Conservation (phyloP, 1,140 invertebrate genomes). For the Lordiphosa mommai region DNA sequence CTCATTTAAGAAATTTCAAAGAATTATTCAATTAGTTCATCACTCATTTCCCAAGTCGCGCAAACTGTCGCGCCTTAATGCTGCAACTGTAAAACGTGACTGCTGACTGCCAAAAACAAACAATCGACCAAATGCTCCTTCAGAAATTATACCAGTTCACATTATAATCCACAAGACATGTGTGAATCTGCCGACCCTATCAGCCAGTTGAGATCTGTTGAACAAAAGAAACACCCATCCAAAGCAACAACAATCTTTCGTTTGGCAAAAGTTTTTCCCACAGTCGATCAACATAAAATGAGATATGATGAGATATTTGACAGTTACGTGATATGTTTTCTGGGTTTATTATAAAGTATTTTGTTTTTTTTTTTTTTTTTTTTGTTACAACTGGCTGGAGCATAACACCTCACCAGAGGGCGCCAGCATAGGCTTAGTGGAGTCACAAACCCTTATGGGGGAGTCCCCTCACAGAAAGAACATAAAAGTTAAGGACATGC, state of each 20-base stretch:
- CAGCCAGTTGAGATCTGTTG: slow-evolving; percentile 46
- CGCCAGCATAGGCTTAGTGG: slow-evolving; percentile 48
- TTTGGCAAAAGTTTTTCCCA: slow-evolving; percentile 46
- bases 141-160: slow-evolving; percentile 51
- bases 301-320: slow-evolving; percentile 75
- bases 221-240: slow-evolving; percentile 20
- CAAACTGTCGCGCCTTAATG: slow-evolving; percentile 22
- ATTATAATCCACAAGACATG: slow-evolving; percentile 73
- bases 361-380: not conserved
- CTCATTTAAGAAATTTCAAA: slow-evolving; percentile 27
- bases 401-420: slow-evolving; percentile 35
- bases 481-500: slow-evolving; percentile 41
- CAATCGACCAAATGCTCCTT: slow-evolving; percentile 27
- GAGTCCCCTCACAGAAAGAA: slow-evolving; percentile 18
- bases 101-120: slow-evolving; percentile 40
- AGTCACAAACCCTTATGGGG: slow-evolving; percentile 48
- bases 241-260: not conserved
- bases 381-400: slow-evolving; percentile 18
- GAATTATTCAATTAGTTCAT: slow-evolving; percentile 40
- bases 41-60: slow-evolving; percentile 38
- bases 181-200: slow-evolving; percentile 67
- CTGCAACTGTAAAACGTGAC: slow-evolving; percentile 46
- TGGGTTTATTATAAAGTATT: slow-evolving; percentile 7
- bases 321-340: slow-evolving; percentile 76
- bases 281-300: slow-evolving; percentile 74